phyloP scores from a whole-genome alignment of 1,140 invertebrate genomes.

The Drosophila willistoni region DNA sequence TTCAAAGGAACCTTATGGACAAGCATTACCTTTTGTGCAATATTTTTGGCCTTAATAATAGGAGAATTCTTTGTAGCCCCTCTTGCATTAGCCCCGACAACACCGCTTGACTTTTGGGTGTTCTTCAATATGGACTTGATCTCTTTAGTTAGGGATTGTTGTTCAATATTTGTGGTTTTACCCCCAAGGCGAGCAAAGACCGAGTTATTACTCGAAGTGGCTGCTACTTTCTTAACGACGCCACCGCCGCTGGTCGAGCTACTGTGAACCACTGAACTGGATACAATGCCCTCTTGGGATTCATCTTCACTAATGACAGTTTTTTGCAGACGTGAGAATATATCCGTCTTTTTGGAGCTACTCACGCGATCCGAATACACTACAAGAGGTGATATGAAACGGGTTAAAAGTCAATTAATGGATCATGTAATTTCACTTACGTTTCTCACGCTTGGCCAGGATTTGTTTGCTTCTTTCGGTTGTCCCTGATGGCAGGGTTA shows the following conservation, averaged over 20 bases:
- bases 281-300: conserved; percentile 67
- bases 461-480: conserved; percentile 83
- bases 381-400: conserved; percentile 16
- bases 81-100: background rate
- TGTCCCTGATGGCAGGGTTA: conserved; percentile 83
- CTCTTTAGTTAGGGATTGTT: conserved; percentile 57
- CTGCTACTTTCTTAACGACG: conserved; percentile 27
- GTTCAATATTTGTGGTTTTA: conserved; percentile 37
- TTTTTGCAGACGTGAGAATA: conserved; percentile 71
- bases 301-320: conserved; percentile 45
- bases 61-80: conserved; percentile 52
- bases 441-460: conserved; percentile 79
- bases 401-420: no score
- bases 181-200: conserved; percentile 79
- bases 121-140: conserved; percentile 82
- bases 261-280: conserved; percentile 62
- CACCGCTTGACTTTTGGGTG: conserved; percentile 38
- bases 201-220: conserved; percentile 55
- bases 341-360: conserved; percentile 58
- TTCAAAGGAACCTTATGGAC: conserved; percentile 80
- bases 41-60: conserved; percentile 73
- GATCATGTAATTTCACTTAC: conserved; percentile 39
- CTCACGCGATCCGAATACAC: conserved; percentile 79
- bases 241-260: conserved; percentile 55
- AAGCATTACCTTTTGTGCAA: conserved; percentile 76